A percentile compares a stretch with the other conserved stretches of the same genome.
Conservation (phyloP, 2,797 vertebrate species). For the Leuciscus waleckii region DNA sequence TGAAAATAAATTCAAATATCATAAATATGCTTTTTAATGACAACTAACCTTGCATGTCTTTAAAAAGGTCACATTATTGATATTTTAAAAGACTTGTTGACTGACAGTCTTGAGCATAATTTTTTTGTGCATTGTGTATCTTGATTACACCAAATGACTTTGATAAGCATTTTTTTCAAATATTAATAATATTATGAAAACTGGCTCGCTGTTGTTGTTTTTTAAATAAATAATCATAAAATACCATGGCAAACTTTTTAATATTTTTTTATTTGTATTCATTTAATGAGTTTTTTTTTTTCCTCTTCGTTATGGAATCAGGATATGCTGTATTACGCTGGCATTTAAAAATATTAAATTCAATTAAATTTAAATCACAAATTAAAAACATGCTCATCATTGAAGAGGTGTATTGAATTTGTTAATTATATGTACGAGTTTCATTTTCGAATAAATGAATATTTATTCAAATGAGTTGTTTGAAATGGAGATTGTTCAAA, state of each 20-base stretch:
- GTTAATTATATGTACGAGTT: background rate
- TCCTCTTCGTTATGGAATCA: background rate
- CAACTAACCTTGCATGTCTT: background rate
- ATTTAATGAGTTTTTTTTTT: background rate
- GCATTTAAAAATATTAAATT: background rate
- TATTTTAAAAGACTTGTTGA: background rate
- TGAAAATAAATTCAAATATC: background rate
- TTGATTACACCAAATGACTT: background rate
- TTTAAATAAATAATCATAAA: background rate
- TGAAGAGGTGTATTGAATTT: background rate
- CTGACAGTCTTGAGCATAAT: background rate
- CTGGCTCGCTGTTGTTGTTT: background rate
- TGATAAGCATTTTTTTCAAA: background rate
- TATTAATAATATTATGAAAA: background rate
- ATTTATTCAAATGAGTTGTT: background rate
- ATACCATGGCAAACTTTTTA: background rate
- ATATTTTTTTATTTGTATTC: accelerated
- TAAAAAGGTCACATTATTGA: background rate
- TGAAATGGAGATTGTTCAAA: background rate
- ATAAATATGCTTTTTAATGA: background rate
- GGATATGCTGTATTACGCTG: too few relatives aligned
- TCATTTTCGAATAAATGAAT: background rate
- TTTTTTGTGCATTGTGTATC: background rate
- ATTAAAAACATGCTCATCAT: background rate
- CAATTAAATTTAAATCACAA: background rate